Percentiles rank a stretch among this genome's conserved stretches.
phyloP scores from a whole-genome alignment of 2,113 vertebrate species.

The Colinus virginianus region DNA sequence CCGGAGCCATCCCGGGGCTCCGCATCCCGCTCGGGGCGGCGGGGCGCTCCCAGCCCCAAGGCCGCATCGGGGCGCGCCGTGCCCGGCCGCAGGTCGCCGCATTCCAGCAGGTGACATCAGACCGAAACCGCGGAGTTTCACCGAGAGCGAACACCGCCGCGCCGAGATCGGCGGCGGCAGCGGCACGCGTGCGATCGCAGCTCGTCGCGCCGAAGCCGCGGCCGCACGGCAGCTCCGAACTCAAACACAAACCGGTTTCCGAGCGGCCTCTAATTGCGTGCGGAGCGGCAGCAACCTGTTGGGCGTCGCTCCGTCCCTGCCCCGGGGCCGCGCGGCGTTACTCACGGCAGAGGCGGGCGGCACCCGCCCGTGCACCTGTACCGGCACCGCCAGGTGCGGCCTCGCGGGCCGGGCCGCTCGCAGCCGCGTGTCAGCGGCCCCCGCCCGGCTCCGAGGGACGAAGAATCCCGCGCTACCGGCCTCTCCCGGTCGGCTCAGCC shows the following conservation, averaged over 20 bases:
- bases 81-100: background rate
- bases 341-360: background rate
- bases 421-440: background rate
- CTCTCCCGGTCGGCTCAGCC: background rate
- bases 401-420: no score
- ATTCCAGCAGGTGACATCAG: constrained; percentile 74
- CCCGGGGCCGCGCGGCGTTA: background rate
- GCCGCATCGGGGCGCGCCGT: no score
- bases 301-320: constrained; percentile 32
- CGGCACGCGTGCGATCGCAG: background rate
- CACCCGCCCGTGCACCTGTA: constrained; percentile 63
- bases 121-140: constrained; percentile 82
- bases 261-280: background rate
- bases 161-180: background rate
- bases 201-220: background rate
- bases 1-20: no score
- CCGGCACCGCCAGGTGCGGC: background rate
- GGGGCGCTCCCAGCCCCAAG: no score
- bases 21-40: no score
- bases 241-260: background rate
- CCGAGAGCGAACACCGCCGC: background rate
- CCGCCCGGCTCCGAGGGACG: constrained; percentile 21
- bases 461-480: constrained; percentile 32
- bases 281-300: constrained; percentile 46
- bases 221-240: background rate